phyloP scores from a whole-genome alignment of 2,888 invertebrate genomes.

The Lepetodrilus schrolli region DNA sequence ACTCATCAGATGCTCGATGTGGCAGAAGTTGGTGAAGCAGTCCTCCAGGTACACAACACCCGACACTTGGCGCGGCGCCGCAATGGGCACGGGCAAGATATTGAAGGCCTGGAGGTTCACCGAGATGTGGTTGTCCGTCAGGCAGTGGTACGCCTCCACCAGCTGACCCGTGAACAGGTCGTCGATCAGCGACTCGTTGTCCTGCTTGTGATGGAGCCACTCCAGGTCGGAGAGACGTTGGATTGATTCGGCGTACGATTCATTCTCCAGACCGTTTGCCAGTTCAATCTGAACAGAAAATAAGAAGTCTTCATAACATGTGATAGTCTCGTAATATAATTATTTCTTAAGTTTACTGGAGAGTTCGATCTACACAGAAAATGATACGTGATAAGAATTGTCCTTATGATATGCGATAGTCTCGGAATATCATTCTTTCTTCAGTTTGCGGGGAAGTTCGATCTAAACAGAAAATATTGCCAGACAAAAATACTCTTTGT shows the following conservation, averaged over 20 bases:
- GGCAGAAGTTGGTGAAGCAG: slow-evolving; percentile 70
- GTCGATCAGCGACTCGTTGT: slow-evolving; percentile 68
- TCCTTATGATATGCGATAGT: too few relatives aligned
- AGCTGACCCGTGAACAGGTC: slow-evolving; percentile 72
- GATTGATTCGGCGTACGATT: slow-evolving; percentile 71
- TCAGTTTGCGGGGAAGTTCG: too few relatives aligned
- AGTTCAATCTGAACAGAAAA: slow-evolving; percentile 71
- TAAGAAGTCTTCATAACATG: too few relatives aligned
- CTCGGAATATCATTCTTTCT: too few relatives aligned
- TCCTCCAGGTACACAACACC: slow-evolving; percentile 67
- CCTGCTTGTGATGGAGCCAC: slow-evolving; percentile 73
- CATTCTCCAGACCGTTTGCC: slow-evolving; percentile 67
- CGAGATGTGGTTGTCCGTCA: slow-evolving; percentile 65
- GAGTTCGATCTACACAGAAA: too few relatives aligned
- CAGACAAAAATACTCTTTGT: too few relatives aligned
- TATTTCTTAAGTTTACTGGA: too few relatives aligned
- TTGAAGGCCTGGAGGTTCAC: slow-evolving; percentile 71
- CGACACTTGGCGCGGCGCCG: slow-evolving; percentile 56
- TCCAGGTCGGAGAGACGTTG: slow-evolving; percentile 72
- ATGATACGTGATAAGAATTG: too few relatives aligned
- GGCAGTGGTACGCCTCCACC: slow-evolving; percentile 69
- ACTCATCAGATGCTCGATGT: slow-evolving; percentile 65
- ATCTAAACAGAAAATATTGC: too few relatives aligned
- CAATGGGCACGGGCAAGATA: slow-evolving; percentile 71
- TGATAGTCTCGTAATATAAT: too few relatives aligned